A percentile compares a stretch with the other conserved stretches of the same genome.
These are phyloP conservation scores for Drosophila helvetica DNA, from an alignment of 2,888 invertebrate species.

Conservation along the genomic window DNA sequence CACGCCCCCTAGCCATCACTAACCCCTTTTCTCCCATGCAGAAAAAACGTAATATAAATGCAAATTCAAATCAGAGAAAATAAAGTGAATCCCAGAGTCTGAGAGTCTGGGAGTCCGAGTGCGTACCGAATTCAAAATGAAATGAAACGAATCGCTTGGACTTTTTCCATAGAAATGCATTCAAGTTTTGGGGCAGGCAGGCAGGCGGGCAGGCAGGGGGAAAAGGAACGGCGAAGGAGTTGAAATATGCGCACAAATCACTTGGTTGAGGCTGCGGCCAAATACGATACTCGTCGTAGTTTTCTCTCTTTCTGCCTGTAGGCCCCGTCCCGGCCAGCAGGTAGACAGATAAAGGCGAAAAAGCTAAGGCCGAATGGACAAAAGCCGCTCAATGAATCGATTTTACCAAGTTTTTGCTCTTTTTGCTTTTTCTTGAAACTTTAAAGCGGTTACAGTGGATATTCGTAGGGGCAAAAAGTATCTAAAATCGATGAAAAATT, in stretches of 20 bases:
- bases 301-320: constrained; percentile 19
- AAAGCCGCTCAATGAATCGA: constrained; percentile 44
- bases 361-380: constrained; percentile 25
- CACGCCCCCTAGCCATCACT: constrained; percentile 13
- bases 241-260: constrained; percentile 77
- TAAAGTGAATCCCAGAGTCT: constrained; percentile 19
- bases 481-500: not conserved
- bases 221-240: constrained; percentile 36
- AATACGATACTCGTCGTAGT: not conserved
- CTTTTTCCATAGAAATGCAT: constrained; percentile 68
- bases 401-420: constrained; percentile 18
- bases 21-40: constrained; percentile 29
- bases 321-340: constrained; percentile 29
- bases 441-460: constrained; percentile 26
- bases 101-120: constrained; percentile 44
- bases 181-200: constrained; percentile 47
- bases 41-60: constrained; percentile 71
- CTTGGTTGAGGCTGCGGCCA: constrained; percentile 34
- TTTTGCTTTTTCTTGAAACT: not conserved
- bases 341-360: constrained; percentile 39
- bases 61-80: constrained; percentile 59
- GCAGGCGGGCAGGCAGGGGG: not conserved
- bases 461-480: not conserved
- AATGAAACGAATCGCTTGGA: constrained; percentile 68
- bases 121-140: constrained; percentile 77